Percentiles rank a stretch among this genome's conserved stretches.
phyloP scores from a whole-genome alignment of 1,140 invertebrate species.

The Portunus trituberculatus region DNA sequence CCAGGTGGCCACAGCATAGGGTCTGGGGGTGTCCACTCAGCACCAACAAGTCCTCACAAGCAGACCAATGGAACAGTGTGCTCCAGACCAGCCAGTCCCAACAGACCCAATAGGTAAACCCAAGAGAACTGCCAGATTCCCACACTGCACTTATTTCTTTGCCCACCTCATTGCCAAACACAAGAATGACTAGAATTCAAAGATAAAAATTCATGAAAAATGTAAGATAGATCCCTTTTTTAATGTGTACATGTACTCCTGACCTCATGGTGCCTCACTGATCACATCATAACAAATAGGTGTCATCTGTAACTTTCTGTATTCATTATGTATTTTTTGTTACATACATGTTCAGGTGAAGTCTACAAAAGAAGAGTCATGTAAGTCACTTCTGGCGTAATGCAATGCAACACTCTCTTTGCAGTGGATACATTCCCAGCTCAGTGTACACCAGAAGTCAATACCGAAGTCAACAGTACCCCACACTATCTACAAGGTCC shows the following conservation, averaged over 20 bases:
- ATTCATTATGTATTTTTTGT: too few species aligned
- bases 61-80: constrained; percentile 77
- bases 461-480: constrained; percentile 81
- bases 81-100: constrained; percentile 74
- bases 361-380: neutral
- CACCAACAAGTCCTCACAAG: constrained; percentile 74
- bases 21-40: constrained; percentile 62
- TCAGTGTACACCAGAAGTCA: constrained; percentile 80
- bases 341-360: neutral
- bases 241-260: too few species aligned
- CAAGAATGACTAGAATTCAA: too few species aligned
- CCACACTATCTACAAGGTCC: constrained; percentile 78
- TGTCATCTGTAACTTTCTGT: too few species aligned
- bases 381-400: neutral
- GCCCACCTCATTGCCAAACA: too few species aligned
- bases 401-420: constrained; percentile 27
- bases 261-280: too few species aligned
- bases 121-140: too few species aligned
- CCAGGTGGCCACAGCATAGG: constrained; percentile 53
- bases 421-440: constrained; percentile 80
- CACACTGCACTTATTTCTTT: too few species aligned
- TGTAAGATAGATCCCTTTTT: too few species aligned
- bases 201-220: too few species aligned
- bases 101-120: constrained; percentile 68
- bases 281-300: too few species aligned